phyloP scores from a whole-genome alignment of 2,888 invertebrate species.

The Drosophila macrospina region DNA sequence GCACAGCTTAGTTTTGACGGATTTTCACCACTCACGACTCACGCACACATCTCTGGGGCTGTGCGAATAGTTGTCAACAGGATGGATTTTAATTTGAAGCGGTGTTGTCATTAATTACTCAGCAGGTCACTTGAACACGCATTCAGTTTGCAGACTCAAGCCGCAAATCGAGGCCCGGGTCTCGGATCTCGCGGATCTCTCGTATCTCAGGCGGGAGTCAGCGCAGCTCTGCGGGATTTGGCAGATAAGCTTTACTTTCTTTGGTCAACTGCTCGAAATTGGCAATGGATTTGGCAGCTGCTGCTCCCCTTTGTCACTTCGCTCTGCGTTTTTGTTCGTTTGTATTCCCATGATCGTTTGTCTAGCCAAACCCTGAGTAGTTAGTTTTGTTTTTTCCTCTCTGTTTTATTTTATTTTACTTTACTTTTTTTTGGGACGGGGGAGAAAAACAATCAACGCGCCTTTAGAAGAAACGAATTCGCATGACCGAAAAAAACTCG shows the following conservation, averaged over 20 bases:
- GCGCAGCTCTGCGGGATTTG: constrained; percentile 58
- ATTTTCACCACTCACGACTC: not conserved
- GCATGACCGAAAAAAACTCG: constrained; percentile 65
- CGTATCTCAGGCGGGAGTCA: constrained; percentile 5
- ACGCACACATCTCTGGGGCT: constrained; percentile 9
- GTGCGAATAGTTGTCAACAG: constrained; percentile 31
- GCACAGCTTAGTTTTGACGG: too few relatives aligned
- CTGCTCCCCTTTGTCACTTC: constrained; percentile 5
- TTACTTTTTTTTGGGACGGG: not conserved
- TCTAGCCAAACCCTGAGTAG: constrained; percentile 58
- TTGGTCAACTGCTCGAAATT: constrained; percentile 64
- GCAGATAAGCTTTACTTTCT: constrained; percentile 65
- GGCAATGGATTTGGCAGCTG: constrained; percentile 65
- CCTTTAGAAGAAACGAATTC: constrained; percentile 70
- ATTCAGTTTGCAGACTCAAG: constrained; percentile 1
- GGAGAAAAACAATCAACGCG: constrained; percentile 76
- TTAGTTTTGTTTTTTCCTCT: constrained; percentile 14
- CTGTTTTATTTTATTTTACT: not conserved
- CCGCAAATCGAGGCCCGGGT: not conserved
- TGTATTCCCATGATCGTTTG: constrained; percentile 74
- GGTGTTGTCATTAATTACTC: constrained; percentile 71
- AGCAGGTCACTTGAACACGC: constrained; percentile 77
- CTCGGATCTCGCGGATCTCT: not conserved
- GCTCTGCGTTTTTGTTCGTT: constrained; percentile 26
- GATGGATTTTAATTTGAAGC: constrained; percentile 45